Base-by-base conservation (phyloP, 2,888 invertebrate genomes). In the Drosophila engyochracea region DNA sequence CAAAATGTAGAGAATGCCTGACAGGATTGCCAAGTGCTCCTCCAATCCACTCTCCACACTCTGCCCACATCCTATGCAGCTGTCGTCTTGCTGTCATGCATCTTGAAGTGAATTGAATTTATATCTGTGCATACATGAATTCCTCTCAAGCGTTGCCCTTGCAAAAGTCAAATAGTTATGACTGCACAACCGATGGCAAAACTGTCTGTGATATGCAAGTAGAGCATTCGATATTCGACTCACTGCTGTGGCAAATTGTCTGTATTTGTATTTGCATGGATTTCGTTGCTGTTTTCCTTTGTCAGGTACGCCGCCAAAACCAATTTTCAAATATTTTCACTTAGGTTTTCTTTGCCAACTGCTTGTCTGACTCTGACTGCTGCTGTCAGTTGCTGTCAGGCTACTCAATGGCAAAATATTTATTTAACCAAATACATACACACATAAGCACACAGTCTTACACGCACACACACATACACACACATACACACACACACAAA, bases 321-420 rank as follows among this genome's bases (percentile, higher is more conserved):
- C 92, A 88, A 91, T 90, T 91, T 89, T 83, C 91, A 92, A 92
- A 92, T 92, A 92, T 92, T 92, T 91, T 91, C 82, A 82, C 83
- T 84, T 89, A 60, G 88, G 74, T 89, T 89, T 77, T 78, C 37
- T 47, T 68, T 55, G 67, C 57, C 41, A 67, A 63, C 65, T 67
- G 64, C 65, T 14, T 39, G 39, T 39, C 57, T 57, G 39, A n/a
- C n/a, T 57, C 47, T 47, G 47, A 37, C 28, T 57, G 41, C 14
- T 41, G 64, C 80, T 80, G 77, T 80, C 75, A 74, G 77, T 65
- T 74, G 73, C 81, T 75, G 81, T 79, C 81, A 74, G 72, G 74
- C 80, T 67, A 83, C 79, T 80, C 83, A 80, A 75, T 84, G 85
- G 71, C 70, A 79, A 86, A 86, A 87, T 87, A 85, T 88, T 88